Base-by-base conservation (phyloP, 2,888 invertebrate species). In the Plebejus argus region DNA sequence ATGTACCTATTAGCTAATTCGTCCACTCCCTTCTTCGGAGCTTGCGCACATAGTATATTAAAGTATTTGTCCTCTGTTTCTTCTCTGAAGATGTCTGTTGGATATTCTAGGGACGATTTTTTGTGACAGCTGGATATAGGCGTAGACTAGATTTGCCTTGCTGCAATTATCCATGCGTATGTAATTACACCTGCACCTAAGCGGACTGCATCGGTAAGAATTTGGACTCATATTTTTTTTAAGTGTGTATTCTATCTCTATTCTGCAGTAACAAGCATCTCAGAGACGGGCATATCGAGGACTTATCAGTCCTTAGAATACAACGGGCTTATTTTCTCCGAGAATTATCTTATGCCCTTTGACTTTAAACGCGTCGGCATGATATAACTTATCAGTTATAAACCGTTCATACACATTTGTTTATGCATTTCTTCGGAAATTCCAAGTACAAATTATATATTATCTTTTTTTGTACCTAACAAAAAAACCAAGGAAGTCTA, bases 311-410 rank as follows among this genome's bases (percentile, higher is more conserved):
- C 71, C 7, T 18, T 71, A 71, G 39, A 18, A 23, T 23, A 28
- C 23, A 53, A 20, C 15, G 15, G 74, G 20, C 74, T 8, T 49
- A n/a, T 53, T 49, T 18, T 74, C 74, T 18, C 53, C 18, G 23
- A 53, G 53, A 74, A 53, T 74, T 74, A 74, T 74, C 74, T 23
- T 39, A 49, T 74, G 74, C 53, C 74, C 74, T 74, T 74, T 74
- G 49, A 74, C 74, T 18, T 53, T 49, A 49, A 23, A 72, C 74
- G 20, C 72, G 49, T 45, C 15, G 3, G 61, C 7, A 61, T 23
- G 66, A 66, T 66, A 66, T 33, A 28, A 66, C 66, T 66, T 66
- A 66, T 66, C 66, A 28, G 1, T 28, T 28, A 15, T 28, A 15
- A n/a, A n/a, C 5, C 45, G 45, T 23, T 45, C 20, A 5, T 72